Conservation (phyloP, 2,888 invertebrate species). For the Xylota sylvarum region DNA sequence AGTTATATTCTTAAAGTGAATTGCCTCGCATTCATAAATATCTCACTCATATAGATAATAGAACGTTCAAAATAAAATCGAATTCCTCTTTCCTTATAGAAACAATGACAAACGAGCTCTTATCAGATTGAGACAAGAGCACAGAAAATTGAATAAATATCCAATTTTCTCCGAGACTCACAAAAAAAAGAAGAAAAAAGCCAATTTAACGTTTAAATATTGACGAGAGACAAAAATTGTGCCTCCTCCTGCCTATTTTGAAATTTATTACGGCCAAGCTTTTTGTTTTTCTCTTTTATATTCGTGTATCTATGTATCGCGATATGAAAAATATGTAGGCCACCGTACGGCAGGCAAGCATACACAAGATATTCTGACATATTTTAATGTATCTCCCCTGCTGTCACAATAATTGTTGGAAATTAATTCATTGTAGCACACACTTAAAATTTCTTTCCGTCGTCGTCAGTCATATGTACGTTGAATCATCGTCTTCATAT, state of each 20-base stretch:
- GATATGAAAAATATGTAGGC: constrained; percentile 21
- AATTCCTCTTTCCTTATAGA: not conserved
- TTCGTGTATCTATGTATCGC: constrained; percentile 11
- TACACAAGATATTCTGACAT: not conserved
- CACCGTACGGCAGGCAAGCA: not conserved
- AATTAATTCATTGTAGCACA: constrained; percentile 30
- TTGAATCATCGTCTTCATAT: constrained; percentile 40
- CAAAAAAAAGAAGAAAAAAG: not conserved
- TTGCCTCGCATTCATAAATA: constrained; percentile 8
- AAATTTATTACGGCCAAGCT: constrained; percentile 43
- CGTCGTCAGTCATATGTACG: not conserved
- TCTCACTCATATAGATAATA: not conserved
- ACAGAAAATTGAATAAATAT: constrained; percentile 43
- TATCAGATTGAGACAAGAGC: not conserved
- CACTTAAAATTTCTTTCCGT: constrained; percentile 22
- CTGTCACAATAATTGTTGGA: constrained; percentile 39
- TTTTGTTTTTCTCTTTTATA: constrained; percentile 30
- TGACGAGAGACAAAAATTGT: constrained; percentile 44
- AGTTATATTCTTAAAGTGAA: not conserved
- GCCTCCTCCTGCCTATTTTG: not conserved
- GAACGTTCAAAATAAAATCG: not conserved
- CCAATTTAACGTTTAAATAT: constrained; percentile 36
- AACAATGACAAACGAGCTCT: constrained; percentile 8
- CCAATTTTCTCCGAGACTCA: constrained; percentile 14
- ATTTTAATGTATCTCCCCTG: constrained; percentile 21